A percentile compares a stretch with the other conserved stretches of the same genome.
phyloP scores from a whole-genome alignment of 2,888 invertebrate genomes.

The Dolomedes plantarius region DNA sequence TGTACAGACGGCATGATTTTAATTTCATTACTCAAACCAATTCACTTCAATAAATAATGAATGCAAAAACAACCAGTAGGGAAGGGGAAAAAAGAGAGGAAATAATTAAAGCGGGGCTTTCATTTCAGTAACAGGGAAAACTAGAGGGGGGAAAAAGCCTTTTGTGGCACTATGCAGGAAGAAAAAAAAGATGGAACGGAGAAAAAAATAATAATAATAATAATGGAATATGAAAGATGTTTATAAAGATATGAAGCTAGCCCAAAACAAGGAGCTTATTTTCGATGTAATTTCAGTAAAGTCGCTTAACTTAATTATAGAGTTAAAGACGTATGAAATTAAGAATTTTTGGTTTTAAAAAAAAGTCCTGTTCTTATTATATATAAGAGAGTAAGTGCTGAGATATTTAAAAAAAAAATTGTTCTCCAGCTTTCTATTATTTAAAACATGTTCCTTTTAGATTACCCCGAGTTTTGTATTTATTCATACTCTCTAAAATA shows the following conservation, averaged over 20 bases:
- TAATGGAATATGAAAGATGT: neutral
- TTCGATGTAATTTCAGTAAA: neutral
- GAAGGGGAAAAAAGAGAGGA: neutral
- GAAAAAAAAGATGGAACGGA: neutral
- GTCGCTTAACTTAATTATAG: no score
- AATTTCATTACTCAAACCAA: constrained; percentile 2
- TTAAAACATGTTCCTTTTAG: no score
- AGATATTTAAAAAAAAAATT: no score
- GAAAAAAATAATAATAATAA: neutral
- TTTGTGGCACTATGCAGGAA: neutral
- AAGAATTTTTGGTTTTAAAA: no score
- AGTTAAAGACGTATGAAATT: no score
- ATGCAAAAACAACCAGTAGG: neutral
- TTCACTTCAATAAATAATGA: constrained; percentile 8
- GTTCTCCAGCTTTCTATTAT: no score
- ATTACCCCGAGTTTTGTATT: no score
- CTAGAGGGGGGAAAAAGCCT: neutral
- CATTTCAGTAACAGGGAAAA: neutral
- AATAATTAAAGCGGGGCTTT: neutral
- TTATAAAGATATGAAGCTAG: neutral
- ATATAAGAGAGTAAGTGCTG: no score
- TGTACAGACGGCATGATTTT: neutral
- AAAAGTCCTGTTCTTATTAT: no score
- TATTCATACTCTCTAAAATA: no score
- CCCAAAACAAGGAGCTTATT: neutral